These are phyloP conservation scores for Phrynosoma platyrhinos DNA, from an alignment of 2,113 vertebrate genomes.

Conservation along the genomic window DNA sequence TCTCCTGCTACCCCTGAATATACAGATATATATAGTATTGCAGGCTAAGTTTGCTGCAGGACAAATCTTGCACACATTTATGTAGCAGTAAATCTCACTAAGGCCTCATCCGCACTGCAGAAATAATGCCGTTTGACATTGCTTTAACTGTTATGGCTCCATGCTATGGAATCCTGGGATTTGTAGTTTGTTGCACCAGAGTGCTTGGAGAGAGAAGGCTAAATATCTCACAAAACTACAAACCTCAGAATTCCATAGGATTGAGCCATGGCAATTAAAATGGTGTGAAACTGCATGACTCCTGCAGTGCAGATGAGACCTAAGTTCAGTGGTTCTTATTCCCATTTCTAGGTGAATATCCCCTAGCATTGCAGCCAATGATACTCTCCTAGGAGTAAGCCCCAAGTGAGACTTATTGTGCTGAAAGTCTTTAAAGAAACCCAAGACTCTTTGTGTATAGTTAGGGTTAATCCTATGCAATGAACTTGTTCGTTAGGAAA, in stretches of 20 bases:
- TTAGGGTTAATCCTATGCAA: not conserved
- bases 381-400: not conserved
- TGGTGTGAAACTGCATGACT: too few relatives aligned
- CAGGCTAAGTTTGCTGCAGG: not conserved
- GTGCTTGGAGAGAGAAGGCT: too few relatives aligned
- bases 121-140: too few relatives aligned
- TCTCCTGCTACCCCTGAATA: not conserved
- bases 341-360: not conserved
- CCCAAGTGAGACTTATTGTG: not conserved
- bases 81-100: not conserved
- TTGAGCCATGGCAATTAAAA: too few relatives aligned
- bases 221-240: too few relatives aligned
- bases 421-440: not conserved
- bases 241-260: too few relatives aligned
- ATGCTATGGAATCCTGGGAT: too few relatives aligned
- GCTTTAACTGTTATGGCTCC: too few relatives aligned
- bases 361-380: not conserved
- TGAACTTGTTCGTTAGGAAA: not conserved
- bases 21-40: not conserved
- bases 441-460: not conserved
- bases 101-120: too few relatives aligned
- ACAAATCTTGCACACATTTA: not conserved
- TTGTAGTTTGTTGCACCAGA: too few relatives aligned
- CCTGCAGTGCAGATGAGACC: too few relatives aligned
- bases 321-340: not conserved